Conservation (phyloP, 1,140 invertebrate genomes). For the Caenorhabditis tropicalis region DNA sequence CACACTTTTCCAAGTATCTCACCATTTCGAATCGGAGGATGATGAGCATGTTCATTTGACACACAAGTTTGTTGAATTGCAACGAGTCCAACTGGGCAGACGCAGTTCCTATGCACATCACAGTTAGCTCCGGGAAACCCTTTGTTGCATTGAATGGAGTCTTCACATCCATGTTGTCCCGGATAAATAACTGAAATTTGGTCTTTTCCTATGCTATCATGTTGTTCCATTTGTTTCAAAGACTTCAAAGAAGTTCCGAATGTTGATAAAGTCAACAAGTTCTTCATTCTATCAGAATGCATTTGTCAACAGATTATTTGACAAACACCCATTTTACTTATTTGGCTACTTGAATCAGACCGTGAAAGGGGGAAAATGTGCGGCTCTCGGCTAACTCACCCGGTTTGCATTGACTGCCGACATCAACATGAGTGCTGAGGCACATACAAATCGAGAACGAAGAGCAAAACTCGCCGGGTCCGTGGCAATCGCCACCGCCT, state of each 20-base stretch:
- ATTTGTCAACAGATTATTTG: conserved; percentile 37
- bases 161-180: conserved; percentile 61
- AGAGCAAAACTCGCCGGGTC: conserved; percentile 56
- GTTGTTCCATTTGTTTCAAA: not conserved
- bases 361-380: conserved; percentile 27
- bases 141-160: conserved; percentile 60
- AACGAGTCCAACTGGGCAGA: conserved; percentile 56
- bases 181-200: conserved; percentile 62
- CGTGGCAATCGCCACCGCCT: conserved; percentile 49
- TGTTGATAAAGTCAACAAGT: conserved; percentile 28
- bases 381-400: conserved; percentile 37
- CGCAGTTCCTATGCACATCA: conserved; percentile 51
- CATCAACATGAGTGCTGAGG: conserved; percentile 54
- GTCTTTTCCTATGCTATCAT: not conserved
- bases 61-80: conserved; percentile 56
- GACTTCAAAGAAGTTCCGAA: not conserved
- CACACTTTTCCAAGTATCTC: not conserved
- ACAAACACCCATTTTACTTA: conserved; percentile 30
- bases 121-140: conserved; percentile 63
- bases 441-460: conserved; percentile 58
- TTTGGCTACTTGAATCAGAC: conserved; percentile 44
- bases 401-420: conserved; percentile 55
- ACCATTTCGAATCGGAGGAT: conserved; percentile 23
- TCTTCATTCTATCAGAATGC: not conserved
- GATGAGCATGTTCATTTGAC: conserved; percentile 41